Base-by-base conservation (phyloP, 2,113 vertebrate genomes). In the Charadrius vociferus region DNA sequence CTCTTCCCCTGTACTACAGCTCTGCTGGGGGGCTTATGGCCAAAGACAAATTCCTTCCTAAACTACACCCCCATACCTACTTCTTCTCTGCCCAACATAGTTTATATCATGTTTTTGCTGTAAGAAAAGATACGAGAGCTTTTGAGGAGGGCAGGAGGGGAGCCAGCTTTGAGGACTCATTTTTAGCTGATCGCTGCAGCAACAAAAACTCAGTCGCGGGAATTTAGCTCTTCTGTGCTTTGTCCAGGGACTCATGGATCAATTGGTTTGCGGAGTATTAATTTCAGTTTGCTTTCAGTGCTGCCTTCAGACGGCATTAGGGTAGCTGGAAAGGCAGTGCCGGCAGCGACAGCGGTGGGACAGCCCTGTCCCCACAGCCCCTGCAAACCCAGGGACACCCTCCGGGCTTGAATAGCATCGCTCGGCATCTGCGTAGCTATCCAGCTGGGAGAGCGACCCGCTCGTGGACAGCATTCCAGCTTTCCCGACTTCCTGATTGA, bases 381-480 rank as follows among this genome's bases (percentile, higher is more conserved):
- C 91, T 74, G 52, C 56, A 79, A 85, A 45, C 30, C 58, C 49
- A 5, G 49, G n/a, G 39, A n/a, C n/a, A 2, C 24, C 17, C 77
- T 86, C 34, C 1, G 3, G 30, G 41, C 47, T 78, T 55, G 36
- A 59, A 49, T 2, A 56, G 36, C 6, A 3, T 20, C 7, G 6
- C 47, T 72, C 1, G 0, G 43, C 29, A 41, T 66, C 74, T 53
- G 78, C 73, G 13, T 7, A 9, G 32, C 56, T 68, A 15, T 55
- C 50, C 62, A 65, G 58, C 66, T 83, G 90, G 88, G 58, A 86
- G 53, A 89, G 56, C 80, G 65, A 36, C n/a, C 32, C 0, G 2
- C 47, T 91, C 5, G 7, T n/a, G 22, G 36, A 9, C 0, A 0
- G 43, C 2, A 0, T 61, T 91, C 70, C 4, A 2, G 67, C 66